Evolutionary conservation across 2,113 vertebrate genomes (phyloP), one percentile per base, ranked within the genome.

Genomic region (Murina feae): DNA sequence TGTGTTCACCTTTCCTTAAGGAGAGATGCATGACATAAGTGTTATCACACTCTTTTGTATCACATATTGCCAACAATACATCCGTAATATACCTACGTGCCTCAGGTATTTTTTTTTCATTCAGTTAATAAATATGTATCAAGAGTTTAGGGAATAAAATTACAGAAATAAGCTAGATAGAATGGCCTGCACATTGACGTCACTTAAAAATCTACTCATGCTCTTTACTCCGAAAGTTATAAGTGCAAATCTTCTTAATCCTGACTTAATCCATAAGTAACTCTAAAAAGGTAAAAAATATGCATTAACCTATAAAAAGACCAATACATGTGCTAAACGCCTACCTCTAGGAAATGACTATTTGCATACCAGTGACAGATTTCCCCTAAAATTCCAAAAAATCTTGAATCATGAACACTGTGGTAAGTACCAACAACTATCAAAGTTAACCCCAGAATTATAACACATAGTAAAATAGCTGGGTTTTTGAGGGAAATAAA

Each of bases 131-230:
- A 92, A 84, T 84, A 83, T 58, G 10, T 81, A 84, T 75, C 13
- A 71, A 79, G 5, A 9, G 44, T 72, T 83, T 66, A 81, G 6
- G 47, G 23, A 76, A 63, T 55, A 32, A 65, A 74, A 85, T 42
- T n/a, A 65, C 2, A 68, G 37, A 85, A 84, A 81, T 55, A 93
- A 53, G 42, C 17, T 76, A 51, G 30, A 84, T 20, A 83, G 9
- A 74, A 51, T 66, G 14, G 4, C 23, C 25, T 14, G 18, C 13
- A 74, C 9, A 69, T 47, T 47, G 58, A 58, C 18, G 17, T 28
- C 25, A 83, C 25, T 94, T 92, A 69, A 89, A 66, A 94, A 86
- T 79, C 47, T 68, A 89, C 68, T 69, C 32, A 81, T 42, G 60
- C 6, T 78, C 79, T 53, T 42, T 7, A 79, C 25, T 91, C 8